A percentile compares a stretch with the other conserved stretches of the same genome.
phyloP scores from a whole-genome alignment of 2,888 invertebrate genomes.

The Agrochola macilenta region DNA sequence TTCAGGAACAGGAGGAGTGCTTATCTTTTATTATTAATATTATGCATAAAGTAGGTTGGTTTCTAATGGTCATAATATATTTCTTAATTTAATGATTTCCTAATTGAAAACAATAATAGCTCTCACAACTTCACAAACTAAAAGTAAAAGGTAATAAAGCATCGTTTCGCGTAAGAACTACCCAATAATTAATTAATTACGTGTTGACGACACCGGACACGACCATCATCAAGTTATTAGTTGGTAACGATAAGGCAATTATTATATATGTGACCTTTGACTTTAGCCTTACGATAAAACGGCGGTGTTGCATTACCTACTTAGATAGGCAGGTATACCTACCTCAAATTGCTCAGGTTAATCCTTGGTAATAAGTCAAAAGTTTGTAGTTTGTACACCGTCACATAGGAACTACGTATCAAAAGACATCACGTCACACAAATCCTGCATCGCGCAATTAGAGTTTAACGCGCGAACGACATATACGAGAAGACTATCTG shows the following conservation, averaged over 20 bases:
- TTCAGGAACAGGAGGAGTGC: neutral
- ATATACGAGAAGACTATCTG: too few relatives aligned
- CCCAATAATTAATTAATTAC: conserved; percentile 3
- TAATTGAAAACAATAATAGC: neutral
- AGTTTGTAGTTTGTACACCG: neutral
- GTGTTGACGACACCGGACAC: neutral
- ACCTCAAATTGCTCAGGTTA: neutral
- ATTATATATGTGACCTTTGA: conserved; percentile 18
- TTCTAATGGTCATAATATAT: neutral
- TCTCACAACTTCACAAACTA: neutral
- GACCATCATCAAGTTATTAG: conserved; percentile 17
- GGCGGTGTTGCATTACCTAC: neutral
- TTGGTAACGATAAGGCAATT: conserved; percentile 5
- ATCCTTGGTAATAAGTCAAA: neutral
- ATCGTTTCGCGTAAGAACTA: neutral
- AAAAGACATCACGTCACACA: too few relatives aligned
- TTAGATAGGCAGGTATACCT: neutral
- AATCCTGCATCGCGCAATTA: too few relatives aligned
- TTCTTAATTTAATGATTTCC: neutral
- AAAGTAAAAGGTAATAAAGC: neutral
- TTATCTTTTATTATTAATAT: neutral
- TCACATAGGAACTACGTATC: too few relatives aligned
- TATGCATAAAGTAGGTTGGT: neutral
- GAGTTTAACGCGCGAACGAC: too few relatives aligned
- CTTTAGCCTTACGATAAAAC: neutral